A percentile compares a stretch with the other conserved stretches of the same genome.
phyloP scores from a whole-genome alignment of 2,888 invertebrate genomes.

The Xestia xanthographa region DNA sequence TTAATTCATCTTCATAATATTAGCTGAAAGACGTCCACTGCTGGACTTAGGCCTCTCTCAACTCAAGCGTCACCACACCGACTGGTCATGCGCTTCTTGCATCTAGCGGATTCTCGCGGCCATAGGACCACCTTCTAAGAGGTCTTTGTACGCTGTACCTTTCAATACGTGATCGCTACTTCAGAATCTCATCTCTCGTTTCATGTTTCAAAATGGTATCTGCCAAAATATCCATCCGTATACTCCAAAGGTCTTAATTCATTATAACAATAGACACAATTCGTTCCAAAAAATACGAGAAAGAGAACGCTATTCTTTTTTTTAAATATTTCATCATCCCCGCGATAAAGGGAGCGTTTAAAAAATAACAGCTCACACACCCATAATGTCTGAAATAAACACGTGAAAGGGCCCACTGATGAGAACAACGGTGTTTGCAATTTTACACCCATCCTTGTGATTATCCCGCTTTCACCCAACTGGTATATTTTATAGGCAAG shows the following conservation, averaged over 20 bases:
- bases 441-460: slow-evolving; percentile 64
- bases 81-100: background rate
- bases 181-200: too few relatives aligned
- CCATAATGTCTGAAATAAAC: slow-evolving; percentile 72
- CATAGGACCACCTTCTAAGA: too few relatives aligned
- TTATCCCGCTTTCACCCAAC: slow-evolving; percentile 54
- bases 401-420: slow-evolving; percentile 69
- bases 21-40: background rate
- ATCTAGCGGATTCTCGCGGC: too few relatives aligned
- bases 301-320: slow-evolving; percentile 17
- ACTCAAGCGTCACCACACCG: background rate
- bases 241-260: too few relatives aligned
- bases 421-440: slow-evolving; percentile 70
- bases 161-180: too few relatives aligned
- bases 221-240: too few relatives aligned
- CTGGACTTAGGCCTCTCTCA: too few relatives aligned
- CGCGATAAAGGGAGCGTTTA: slow-evolving; percentile 63
- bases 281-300: slow-evolving; percentile 32
- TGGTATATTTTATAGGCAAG: slow-evolving; percentile 55
- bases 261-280: slow-evolving; percentile 1
- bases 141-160: too few relatives aligned
- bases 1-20: background rate
- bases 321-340: slow-evolving; percentile 46
- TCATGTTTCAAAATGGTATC: too few relatives aligned
- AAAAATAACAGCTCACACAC: slow-evolving; percentile 70